Base-by-base conservation (phyloP, 2,797 vertebrate species). In the Taeniopygia guttata region DNA sequence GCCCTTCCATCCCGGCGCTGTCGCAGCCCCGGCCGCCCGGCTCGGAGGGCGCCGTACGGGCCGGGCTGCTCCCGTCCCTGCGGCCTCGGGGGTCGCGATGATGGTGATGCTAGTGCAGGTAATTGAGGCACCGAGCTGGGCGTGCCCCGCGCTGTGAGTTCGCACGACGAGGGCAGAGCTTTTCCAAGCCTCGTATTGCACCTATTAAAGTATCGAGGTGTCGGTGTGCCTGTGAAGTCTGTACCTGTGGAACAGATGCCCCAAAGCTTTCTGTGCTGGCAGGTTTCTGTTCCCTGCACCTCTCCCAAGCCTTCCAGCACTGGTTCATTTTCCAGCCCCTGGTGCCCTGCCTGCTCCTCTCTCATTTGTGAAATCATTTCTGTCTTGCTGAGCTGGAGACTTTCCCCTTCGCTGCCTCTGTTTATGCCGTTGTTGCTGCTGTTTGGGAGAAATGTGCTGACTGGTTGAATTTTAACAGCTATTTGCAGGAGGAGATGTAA, bases 371-470 rank as follows among this genome's bases (percentile, higher is more conserved):
- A 94, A 95, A 85, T 92, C 69, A 96, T 97, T 96, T 96, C 93
- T 88, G 75, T 64, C 82, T 84, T 98, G 97, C 97, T 97, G 97
- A 97, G 97, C 87, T 95, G 90, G 94, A 96, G 29, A n/a, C 96
- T 98, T 97, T 95, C 95, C 89, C 67, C 89, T 97, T 94, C 89
- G 36, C 95, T 93, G 96, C 91, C 78, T 18, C 84, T 94, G 87
- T 97, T 90, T 78, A 62, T 84, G 84, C 97, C 92, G 56, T 93
- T 94, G 95, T 93, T 96, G 93, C 94, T 51, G 2, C 93, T 95
- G 94, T 84, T 96, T 80, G 77, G 56, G 75, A 80, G 56, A 96
- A 97, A 97, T 96, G 90, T 97, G 97, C 98, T 98, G 97, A 98
- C 96, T 91, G 93, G 21, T 80, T 95, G 96, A 56, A 46, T 97